Evolutionary conservation across 2,797 vertebrate genomes (phyloP).

Genomic region (Echeneis naucrates): DNA sequence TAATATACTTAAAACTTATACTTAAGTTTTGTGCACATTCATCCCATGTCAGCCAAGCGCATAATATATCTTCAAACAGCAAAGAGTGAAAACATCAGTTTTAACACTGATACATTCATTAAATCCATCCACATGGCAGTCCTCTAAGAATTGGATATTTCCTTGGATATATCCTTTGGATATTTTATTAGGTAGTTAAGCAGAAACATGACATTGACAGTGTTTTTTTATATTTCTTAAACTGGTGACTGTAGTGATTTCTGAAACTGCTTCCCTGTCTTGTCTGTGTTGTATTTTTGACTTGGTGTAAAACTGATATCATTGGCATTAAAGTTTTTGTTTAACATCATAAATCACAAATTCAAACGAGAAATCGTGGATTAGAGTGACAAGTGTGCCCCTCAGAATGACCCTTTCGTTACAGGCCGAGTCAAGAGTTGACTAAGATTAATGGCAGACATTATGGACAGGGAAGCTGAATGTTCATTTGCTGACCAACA

Average conservation of each 20-base stretch:
- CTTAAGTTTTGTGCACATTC: background rate
- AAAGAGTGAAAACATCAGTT: too few species aligned
- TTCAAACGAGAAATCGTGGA: background rate
- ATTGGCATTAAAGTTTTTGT: background rate
- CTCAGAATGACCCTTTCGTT: slow-evolving; percentile 67
- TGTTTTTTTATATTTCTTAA: background rate
- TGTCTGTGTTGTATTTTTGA: background rate
- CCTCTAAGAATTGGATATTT: background rate
- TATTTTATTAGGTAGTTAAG: background rate
- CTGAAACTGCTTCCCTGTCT: background rate
- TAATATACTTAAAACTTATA: too few species aligned
- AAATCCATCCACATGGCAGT: too few species aligned
- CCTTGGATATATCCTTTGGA: background rate
- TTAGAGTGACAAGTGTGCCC: slow-evolving; percentile 20
- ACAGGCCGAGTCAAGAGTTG: slow-evolving; percentile 51
- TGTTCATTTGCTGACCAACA: slow-evolving; percentile 82
- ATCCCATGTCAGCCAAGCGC: background rate
- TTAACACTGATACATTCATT: too few species aligned
- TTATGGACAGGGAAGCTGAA: slow-evolving; percentile 66
- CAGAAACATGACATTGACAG: background rate
- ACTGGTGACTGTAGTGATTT: background rate
- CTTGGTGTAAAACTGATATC: background rate
- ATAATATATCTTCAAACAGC: too few species aligned
- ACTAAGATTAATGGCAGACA: slow-evolving; percentile 71
- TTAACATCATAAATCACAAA: slow-evolving; percentile 6